Percentiles rank a stretch among this genome's conserved stretches.
phyloP scores from a whole-genome alignment of 2,888 invertebrate species.

The Scaptomyza parva region DNA sequence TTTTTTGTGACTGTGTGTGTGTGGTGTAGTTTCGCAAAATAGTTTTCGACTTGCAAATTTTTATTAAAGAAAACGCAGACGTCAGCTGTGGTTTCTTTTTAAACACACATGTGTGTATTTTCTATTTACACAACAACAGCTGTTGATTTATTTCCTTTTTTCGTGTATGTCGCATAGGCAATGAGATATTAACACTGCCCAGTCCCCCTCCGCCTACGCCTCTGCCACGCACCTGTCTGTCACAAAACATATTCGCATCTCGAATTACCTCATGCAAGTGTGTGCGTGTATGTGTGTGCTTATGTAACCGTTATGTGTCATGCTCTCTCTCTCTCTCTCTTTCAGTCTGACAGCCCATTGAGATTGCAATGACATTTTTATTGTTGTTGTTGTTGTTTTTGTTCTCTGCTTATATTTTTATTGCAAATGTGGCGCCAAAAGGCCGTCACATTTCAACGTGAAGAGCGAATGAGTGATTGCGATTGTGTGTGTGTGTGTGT shows the following conservation, averaged over 20 bases:
- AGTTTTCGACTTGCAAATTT: conserved; percentile 45
- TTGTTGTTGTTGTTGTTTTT: conserved; percentile 12
- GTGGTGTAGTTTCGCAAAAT: conserved; percentile 14
- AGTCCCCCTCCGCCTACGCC: neutral
- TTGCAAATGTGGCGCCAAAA: conserved; percentile 74
- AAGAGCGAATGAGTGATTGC: neutral
- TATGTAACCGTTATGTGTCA: conserved; percentile 63
- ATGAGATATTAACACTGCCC: neutral
- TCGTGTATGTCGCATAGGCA: conserved; percentile 6
- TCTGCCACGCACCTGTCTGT: conserved; percentile 9
- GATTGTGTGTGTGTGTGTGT: no score
- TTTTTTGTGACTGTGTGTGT: conserved; percentile 46
- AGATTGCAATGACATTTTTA: conserved; percentile 42
- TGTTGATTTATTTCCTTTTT: conserved; percentile 52
- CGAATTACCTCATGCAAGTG: conserved; percentile 57
- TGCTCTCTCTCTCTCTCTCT: conserved; percentile 11
- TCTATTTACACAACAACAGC: conserved; percentile 44
- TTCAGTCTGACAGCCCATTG: conserved; percentile 20
- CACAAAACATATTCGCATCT: conserved; percentile 39
- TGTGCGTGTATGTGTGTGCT: conserved; percentile 23
- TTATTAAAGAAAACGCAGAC: conserved; percentile 38
- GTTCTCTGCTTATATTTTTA: conserved; percentile 70
- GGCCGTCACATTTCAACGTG: conserved; percentile 37
- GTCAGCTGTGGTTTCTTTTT: conserved; percentile 45
- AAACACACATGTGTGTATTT: conserved; percentile 7